Conservation (phyloP, 2,113 vertebrate genomes). For the Trematocara stigmaticum region DNA sequence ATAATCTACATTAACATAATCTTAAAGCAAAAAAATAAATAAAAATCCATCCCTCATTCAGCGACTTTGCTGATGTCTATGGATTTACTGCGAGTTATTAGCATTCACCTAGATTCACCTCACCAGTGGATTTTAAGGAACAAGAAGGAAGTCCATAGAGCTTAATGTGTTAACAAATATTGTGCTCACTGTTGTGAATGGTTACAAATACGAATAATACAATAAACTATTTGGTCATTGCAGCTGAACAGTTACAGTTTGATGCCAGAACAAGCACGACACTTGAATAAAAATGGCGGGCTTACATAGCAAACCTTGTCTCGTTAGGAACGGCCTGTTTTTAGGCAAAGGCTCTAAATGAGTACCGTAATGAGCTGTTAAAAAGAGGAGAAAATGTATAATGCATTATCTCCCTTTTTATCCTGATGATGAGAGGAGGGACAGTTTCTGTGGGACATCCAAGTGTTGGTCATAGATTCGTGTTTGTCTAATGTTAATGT, state of each 20-base stretch:
- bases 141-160: background rate
- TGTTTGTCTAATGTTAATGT: background rate
- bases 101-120: slow-evolving; percentile 20
- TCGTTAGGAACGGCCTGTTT: slow-evolving; percentile 44
- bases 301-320: background rate
- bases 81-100: background rate
- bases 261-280: background rate
- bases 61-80: background rate
- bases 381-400: slow-evolving; percentile 49
- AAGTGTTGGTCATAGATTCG: slow-evolving; percentile 46
- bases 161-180: slow-evolving; percentile 32
- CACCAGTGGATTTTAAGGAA: background rate
- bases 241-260: background rate
- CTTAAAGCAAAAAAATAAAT: background rate
- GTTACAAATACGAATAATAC: slow-evolving; percentile 11
- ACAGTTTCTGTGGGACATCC: slow-evolving; percentile 58
- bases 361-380: slow-evolving; percentile 44
- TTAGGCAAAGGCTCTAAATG: slow-evolving; percentile 32
- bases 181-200: background rate
- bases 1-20: slow-evolving; percentile 1
- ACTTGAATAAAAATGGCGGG: background rate
- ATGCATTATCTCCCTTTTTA: slow-evolving; percentile 56
- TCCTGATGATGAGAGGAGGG: slow-evolving; percentile 41
- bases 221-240: background rate
- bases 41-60: background rate